Evolutionary conservation across 2,888 invertebrate genomes (phyloP).

Genomic region (Agonopterix arenella): DNA sequence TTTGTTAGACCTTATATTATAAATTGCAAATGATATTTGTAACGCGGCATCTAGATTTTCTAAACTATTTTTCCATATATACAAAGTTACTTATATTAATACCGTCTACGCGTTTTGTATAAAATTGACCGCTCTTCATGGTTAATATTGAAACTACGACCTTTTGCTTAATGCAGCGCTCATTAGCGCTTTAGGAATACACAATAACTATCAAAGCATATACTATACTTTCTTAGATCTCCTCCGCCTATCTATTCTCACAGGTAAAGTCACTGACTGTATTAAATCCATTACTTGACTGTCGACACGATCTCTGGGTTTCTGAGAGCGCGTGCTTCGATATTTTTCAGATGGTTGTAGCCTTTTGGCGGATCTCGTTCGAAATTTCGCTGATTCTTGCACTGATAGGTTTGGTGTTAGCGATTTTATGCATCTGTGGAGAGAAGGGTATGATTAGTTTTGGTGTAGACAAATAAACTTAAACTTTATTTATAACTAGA

Average conservation of each 20-base stretch:
- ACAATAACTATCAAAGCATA: background rate
- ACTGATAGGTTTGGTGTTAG: conserved; percentile 43
- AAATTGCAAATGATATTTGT: too few species aligned
- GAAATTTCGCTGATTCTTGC: conserved; percentile 51
- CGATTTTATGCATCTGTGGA: conserved; percentile 59
- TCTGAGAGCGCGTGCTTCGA: conserved; percentile 19
- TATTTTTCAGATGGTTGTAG: conserved; percentile 29
- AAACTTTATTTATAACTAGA: background rate
- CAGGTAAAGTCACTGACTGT: conserved; percentile 38
- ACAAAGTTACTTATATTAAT: too few species aligned
- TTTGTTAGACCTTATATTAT: too few species aligned
- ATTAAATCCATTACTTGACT: conserved; percentile 31
- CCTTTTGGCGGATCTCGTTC: conserved; percentile 50
- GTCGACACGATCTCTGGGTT: conserved; percentile 6
- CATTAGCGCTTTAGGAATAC: too few species aligned
- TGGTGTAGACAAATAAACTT: background rate
- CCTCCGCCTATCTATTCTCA: conserved; percentile 31
- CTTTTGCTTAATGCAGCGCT: too few species aligned
- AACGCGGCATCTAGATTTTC: too few species aligned
- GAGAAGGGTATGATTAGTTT: background rate
- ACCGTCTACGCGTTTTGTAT: too few species aligned
- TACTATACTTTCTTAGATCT: conserved; percentile 27
- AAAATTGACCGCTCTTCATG: too few species aligned
- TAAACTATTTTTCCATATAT: too few species aligned
- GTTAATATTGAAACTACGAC: too few species aligned